phyloP scores from a whole-genome alignment of 2,797 vertebrate genomes.

The Melanogrammus aeglefinus region DNA sequence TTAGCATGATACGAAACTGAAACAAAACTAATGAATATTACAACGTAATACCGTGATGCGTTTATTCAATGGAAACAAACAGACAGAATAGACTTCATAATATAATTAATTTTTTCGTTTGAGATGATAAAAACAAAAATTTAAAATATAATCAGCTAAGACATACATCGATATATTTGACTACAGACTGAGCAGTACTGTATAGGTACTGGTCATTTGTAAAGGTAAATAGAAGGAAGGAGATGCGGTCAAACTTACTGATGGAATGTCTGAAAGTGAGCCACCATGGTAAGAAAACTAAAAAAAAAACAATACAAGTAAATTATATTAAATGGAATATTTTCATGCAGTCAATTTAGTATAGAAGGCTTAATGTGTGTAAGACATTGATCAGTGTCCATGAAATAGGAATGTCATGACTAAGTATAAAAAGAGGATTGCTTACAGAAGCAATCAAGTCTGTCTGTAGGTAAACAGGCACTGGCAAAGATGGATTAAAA shows the following conservation, averaged over 20 bases:
- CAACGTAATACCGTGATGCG: constrained; percentile 15
- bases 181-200: constrained; percentile 14
- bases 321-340: constrained; percentile 27
- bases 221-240: constrained; percentile 54
- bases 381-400: constrained; percentile 46
- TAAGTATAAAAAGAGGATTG: constrained; percentile 32
- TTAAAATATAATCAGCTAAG: constrained; percentile 27
- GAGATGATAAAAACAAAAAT: constrained; percentile 50
- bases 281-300: constrained; percentile 23
- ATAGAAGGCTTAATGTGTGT: constrained; percentile 45
- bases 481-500: constrained; percentile 46
- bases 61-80: constrained; percentile 58
- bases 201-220: constrained; percentile 10
- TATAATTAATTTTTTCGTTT: neutral
- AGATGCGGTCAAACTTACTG: constrained; percentile 40
- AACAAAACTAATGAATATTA: neutral
- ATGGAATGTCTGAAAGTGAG: constrained; percentile 67
- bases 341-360: constrained; percentile 59
- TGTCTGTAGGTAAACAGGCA: constrained; percentile 57
- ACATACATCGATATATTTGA: neutral
- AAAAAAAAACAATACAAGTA: neutral
- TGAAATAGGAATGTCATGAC: constrained; percentile 31
- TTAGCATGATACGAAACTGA: neutral
- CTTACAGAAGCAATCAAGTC: constrained; percentile 46
- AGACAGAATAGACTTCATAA: constrained; percentile 15